Evolutionary conservation across 2,113 vertebrate species (phyloP), one percentile per base, ranked within the genome.

Genomic region (Xiphophorus hellerii): DNA sequence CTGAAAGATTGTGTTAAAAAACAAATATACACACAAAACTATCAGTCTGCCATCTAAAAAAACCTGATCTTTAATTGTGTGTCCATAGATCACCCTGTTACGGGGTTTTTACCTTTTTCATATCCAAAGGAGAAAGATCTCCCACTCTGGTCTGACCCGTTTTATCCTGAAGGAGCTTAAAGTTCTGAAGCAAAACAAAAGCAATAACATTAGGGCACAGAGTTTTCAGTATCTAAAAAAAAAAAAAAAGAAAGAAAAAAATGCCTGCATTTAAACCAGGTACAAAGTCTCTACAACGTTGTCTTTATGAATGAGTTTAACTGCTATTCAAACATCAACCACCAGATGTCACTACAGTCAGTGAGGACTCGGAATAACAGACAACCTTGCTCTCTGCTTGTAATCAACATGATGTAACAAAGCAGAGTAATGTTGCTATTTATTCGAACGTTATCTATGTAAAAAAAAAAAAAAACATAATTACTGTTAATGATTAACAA

Each of bases 101-200:
- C 2, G 51, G 12, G 12, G 37, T 66, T 42, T 37, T 62, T 73
- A 92, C 92, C 76, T 97, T 98, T 94, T 97, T 98, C 97, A 99
- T 98, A 83, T 99, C 98, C 89, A 95, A 94, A 63, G 94, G 87
- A 3, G 98, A 97, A 30, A 99, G 94, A 88, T 98, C 96, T 60
- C 97, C 97, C 71, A 97, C 94, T 90, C 88, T 96, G 25, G 98
- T 99, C 79, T 92, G 96, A 66, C 98, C 98, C 0, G 97, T 99
- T 95, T 98, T 99, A 90, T 98, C 97, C 87, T 94, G 95, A 3
- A 92, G 94, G 74, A 98, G 83, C 88, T 95, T 96, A 76, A 96
- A 99, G 92, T 96, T 96, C 98, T 99, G 68, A 70, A 14, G n/a
- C 7, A n/a, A 69, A 31, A 1, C 68, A 1, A 73, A 60, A 13